These are phyloP conservation scores for Menidia beryllina DNA, from an alignment of 2,113 vertebrate genomes.

Conservation along the genomic window DNA sequence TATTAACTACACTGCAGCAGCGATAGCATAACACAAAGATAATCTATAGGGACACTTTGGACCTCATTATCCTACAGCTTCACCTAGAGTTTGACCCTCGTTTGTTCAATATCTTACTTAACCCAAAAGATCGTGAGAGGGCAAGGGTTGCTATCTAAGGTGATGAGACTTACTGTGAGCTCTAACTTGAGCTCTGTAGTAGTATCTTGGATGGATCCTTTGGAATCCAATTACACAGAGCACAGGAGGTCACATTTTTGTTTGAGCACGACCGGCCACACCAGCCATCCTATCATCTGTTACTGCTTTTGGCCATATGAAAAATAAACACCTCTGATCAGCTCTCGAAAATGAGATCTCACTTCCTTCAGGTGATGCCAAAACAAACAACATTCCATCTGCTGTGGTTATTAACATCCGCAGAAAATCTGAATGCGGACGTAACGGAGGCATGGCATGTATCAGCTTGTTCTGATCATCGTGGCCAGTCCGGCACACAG, in stretches of 20 bases:
- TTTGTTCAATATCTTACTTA: neutral
- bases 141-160: neutral
- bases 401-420: neutral
- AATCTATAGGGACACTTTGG: too few relatives aligned
- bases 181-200: slow-evolving; percentile 51
- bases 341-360: neutral
- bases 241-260: slow-evolving; percentile 29
- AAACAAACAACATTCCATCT: slow-evolving; percentile 24
- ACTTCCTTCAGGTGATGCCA: slow-evolving; percentile 2
- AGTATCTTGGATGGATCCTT: slow-evolving; percentile 59
- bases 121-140: neutral
- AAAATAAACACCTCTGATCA: neutral
- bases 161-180: slow-evolving; percentile 39
- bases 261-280: slow-evolving; percentile 15
- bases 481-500: too few relatives aligned
- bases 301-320: neutral
- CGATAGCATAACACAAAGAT: too few relatives aligned
- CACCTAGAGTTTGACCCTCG: neutral
- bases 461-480: too few relatives aligned
- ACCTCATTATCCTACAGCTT: neutral
- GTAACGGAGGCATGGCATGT: too few relatives aligned
- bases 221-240: slow-evolving; percentile 73
- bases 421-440: neutral
- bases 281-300: slow-evolving; percentile 28
- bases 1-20: too few relatives aligned